phyloP scores from a whole-genome alignment of 2,113 vertebrate species.

The Pteropus alecto region DNA sequence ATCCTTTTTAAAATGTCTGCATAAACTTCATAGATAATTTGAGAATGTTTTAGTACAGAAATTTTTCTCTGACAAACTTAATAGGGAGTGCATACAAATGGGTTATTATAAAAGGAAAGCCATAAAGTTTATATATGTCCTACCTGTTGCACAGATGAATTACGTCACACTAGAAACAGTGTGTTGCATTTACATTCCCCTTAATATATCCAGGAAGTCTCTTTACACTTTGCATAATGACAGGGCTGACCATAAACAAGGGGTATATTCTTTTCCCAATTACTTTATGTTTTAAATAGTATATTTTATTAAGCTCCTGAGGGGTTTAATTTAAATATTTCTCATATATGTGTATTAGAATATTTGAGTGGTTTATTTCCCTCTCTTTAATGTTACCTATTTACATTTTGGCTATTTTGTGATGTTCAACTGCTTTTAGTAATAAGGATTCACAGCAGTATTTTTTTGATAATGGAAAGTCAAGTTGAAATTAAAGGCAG shows the following conservation, averaged over 20 bases:
- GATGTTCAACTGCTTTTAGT: slow-evolving; percentile 38
- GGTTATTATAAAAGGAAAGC: slow-evolving; percentile 15
- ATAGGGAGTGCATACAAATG: slow-evolving; percentile 23
- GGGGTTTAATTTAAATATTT: slow-evolving; percentile 60
- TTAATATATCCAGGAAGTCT: neutral
- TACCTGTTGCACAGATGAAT: slow-evolving; percentile 39
- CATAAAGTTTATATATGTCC: slow-evolving; percentile 5
- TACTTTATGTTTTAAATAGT: slow-evolving; percentile 44
- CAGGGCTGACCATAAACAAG: neutral
- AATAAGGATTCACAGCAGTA: slow-evolving; percentile 68
- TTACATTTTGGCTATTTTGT: slow-evolving; percentile 63
- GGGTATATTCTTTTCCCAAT: slow-evolving; percentile 20
- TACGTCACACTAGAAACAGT: neutral
- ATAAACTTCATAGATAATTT: slow-evolving; percentile 48
- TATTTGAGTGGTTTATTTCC: slow-evolving; percentile 46
- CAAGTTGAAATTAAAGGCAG: slow-evolving; percentile 60
- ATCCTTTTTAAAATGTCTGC: slow-evolving; percentile 33
- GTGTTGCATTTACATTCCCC: slow-evolving; percentile 22
- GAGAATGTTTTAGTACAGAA: slow-evolving; percentile 16
- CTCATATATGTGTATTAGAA: slow-evolving; percentile 33
- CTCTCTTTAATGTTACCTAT: slow-evolving; percentile 56
- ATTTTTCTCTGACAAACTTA: slow-evolving; percentile 33
- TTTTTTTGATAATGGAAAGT: slow-evolving; percentile 62
- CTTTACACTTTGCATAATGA: slow-evolving; percentile 29
- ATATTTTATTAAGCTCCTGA: slow-evolving; percentile 52